Base-by-base conservation (phyloP, 2,113 vertebrate species). In the Anguilla japonica region DNA sequence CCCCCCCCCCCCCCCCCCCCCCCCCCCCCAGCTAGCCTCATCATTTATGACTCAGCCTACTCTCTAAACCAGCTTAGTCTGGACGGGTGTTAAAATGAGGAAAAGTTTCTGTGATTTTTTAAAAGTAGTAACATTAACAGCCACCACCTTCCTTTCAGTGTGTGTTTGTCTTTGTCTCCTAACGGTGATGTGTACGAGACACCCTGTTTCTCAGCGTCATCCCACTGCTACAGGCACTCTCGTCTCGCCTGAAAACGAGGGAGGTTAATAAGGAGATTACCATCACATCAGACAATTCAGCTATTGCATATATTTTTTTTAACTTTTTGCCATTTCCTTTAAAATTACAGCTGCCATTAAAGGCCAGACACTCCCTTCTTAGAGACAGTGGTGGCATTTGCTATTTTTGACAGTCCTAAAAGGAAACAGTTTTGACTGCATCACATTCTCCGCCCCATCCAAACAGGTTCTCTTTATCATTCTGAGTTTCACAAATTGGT, bases 191-290 rank as follows among this genome's bases (percentile, higher is more conserved):
- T 34, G 34, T 34, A 34, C 34, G 34, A 63, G 5, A 63, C 14
- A 6, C 11, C 0, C 13, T 18, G 60, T 40, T 26, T 75, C 57
- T 29, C 34, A 84, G 60, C 15, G 41, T 20, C 15, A 63, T 22
- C 20, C 60, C 60, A 13, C 60, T 63, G 34, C 34, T 34, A 34
- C 34, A 34, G 40, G 43, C 9, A 29, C 13, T 29, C 18, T 29
- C 71, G 56, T 22, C 50, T 39, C 63, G 78, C 71, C 56, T 85
- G 39, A 79, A 26, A 78, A 75, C 67, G 18, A 60, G 56, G 84
- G 81, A 8, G 29, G 75, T 85, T 89, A 85, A 41, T 87, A 88
- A 86, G 81, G 90, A 81, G 83, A 91, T 75, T 43, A 56, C 83
- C 83, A 87, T 88, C 81, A 57, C 29, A 87, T 85, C 82, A 41